Percentiles rank a stretch among this genome's conserved stretches.
Evolutionary conservation across 2,888 invertebrate genomes (phyloP).

Genomic region (Cenopis cana): DNA sequence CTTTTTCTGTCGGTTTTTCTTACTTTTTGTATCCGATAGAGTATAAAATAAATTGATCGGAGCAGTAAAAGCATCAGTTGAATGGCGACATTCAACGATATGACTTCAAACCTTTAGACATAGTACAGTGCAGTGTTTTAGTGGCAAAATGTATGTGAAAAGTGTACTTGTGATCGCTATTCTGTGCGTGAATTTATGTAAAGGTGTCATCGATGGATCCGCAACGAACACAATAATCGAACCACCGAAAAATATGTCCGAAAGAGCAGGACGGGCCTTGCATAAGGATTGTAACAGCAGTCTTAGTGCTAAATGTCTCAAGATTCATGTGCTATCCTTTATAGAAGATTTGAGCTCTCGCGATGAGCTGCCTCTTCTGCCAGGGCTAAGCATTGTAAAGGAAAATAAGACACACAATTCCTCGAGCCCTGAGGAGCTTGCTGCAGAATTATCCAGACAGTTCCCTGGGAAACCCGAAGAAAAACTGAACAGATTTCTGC

Average conservation of each 20-base stretch:
- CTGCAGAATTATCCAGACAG: slow-evolving; percentile 88
- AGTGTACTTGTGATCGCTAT: slow-evolving; percentile 61
- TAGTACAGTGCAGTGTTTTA: slow-evolving; percentile 56
- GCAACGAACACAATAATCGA: slow-evolving; percentile 59
- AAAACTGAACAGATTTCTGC: slow-evolving; percentile 89
- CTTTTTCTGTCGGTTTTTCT: slow-evolving; percentile 58
- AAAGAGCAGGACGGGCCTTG: slow-evolving; percentile 68
- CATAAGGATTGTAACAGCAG: slow-evolving; percentile 75
- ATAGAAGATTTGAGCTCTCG: slow-evolving; percentile 90
- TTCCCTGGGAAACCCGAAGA: slow-evolving; percentile 92
- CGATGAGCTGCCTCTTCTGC: slow-evolving; percentile 88
- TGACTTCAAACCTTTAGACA: slow-evolving; percentile 53
- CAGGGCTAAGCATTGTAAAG: slow-evolving; percentile 91
- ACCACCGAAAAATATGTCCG: slow-evolving; percentile 53
- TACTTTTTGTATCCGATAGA: slow-evolving; percentile 63
- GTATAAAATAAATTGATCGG: slow-evolving; percentile 76
- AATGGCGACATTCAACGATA: slow-evolving; percentile 61
- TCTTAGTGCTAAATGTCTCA: slow-evolving; percentile 89
- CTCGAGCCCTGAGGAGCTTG: slow-evolving; percentile 86
- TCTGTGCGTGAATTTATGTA: slow-evolving; percentile 57
- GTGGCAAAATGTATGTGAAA: slow-evolving; percentile 67
- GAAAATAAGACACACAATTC: slow-evolving; percentile 79
- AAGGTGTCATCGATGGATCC: slow-evolving; percentile 66
- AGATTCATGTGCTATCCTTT: slow-evolving; percentile 91
- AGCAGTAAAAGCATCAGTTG: slow-evolving; percentile 63